Base-by-base conservation (phyloP, 1,140 invertebrate genomes). In the Apis laboriosa region DNA sequence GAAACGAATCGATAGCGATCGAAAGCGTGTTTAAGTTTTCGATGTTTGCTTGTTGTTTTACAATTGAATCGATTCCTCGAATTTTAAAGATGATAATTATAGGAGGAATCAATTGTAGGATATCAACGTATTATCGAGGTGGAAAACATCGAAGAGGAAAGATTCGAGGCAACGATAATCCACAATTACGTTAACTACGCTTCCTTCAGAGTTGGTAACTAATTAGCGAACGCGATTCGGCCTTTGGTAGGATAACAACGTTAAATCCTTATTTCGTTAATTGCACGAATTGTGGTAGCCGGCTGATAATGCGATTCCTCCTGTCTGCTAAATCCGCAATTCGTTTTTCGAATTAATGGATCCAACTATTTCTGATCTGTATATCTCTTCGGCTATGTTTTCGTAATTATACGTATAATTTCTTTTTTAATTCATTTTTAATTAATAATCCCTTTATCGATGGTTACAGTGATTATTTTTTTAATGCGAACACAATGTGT, bases 301-400 rank as follows among this genome's bases (percentile, higher is more conserved):
- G 24, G 12, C 77, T 60, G 60, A 86, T 77, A 86, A 77, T 51
- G 71, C 66, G 53, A 66, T n/a, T 72, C 49, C 49, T 61, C 49
- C 13, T 12, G 17, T 11, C 3, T n/a, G 5, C 7, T 9, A 3
- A 19, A 8, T 1, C 34, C 58, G 34, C 58, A 43, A 24, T 43
- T 80, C 64, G 15, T 28, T 64, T 55, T 28, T 61, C 13, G 13
- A 78, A 60, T 60, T 51, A 56, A 49, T 28, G 34, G 15, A 7
- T 0, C 3, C 11, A 24, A 24, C 12, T 7, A 13, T 2, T 2
- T 9, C 9, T 51, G 21, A 8, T 28, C 5, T 9, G n/a, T 43
- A 43, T 43, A 43, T 43, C 34, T 43, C 34, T 43, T 43, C 34
- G 34, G 0, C 34, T 43, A 43, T 7, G 34, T 43, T 43, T 43